These are phyloP conservation scores for Pseudomugil gertrudae DNA, from an alignment of 2,797 vertebrate species.

Conservation along the genomic window DNA sequence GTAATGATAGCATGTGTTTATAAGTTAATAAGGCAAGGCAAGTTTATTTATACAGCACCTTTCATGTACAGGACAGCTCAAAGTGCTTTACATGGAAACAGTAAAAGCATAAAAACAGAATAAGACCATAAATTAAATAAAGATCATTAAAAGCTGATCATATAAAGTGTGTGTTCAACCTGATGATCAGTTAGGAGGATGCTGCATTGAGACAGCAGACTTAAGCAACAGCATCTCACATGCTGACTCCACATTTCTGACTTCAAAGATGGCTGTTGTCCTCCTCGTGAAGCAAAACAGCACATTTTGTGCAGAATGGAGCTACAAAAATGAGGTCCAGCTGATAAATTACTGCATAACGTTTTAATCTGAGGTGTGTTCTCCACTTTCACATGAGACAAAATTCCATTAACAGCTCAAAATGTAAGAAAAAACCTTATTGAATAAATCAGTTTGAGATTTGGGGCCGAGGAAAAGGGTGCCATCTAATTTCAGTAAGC, in stretches of 20 bases:
- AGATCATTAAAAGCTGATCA: background rate
- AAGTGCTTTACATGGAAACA: too few relatives aligned
- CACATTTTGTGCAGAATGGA: conserved; percentile 24
- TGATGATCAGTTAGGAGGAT: background rate
- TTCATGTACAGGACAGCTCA: too few relatives aligned
- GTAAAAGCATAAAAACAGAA: too few relatives aligned
- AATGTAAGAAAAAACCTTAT: conserved; percentile 75
- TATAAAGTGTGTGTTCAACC: background rate
- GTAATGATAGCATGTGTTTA: too few relatives aligned
- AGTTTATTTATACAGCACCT: too few relatives aligned
- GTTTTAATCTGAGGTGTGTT: conserved; percentile 65
- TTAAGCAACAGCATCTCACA: conserved; percentile 5
- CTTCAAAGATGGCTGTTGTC: conserved; percentile 24
- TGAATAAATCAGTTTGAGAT: conserved; percentile 80
- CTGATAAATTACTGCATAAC: conserved; percentile 48
- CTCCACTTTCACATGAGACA: conserved; percentile 57
- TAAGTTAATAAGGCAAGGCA: too few relatives aligned
- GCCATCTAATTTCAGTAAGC: conserved; percentile 80
- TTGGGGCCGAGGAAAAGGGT: conserved; percentile 67
- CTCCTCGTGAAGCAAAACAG: conserved; percentile 34
- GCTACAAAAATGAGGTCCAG: conserved; percentile 26
- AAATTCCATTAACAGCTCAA: conserved; percentile 71
- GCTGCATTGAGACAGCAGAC: background rate
- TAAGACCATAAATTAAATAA: too few relatives aligned
- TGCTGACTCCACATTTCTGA: background rate